Percentiles rank a stretch among this genome's conserved stretches.
phyloP scores from a whole-genome alignment of 2,113 vertebrate genomes.

The Laterallus jamaicensis region DNA sequence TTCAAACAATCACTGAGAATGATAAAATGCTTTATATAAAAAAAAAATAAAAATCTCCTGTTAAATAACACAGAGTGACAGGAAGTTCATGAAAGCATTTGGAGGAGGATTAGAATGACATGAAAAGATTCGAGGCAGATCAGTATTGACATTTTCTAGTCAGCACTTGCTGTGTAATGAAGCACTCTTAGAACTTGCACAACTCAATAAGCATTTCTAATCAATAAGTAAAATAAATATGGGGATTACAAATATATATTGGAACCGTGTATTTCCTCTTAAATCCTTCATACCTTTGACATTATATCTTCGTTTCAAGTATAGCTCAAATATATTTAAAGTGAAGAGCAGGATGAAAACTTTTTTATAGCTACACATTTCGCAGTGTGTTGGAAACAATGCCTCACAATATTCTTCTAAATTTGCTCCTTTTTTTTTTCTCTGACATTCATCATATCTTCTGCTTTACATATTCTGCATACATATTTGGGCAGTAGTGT shows the following conservation, averaged over 20 bases:
- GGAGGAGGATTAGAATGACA: constrained; percentile 32
- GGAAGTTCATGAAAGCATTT: constrained; percentile 22
- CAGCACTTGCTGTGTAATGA: neutral
- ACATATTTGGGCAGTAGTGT: neutral
- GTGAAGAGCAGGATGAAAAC: neutral
- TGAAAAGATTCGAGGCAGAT: constrained; percentile 3
- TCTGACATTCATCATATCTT: neutral
- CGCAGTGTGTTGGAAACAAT: neutral
- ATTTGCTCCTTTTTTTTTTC: neutral
- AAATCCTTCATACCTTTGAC: constrained; percentile 11
- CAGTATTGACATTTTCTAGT: constrained; percentile 36
- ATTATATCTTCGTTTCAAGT: neutral
- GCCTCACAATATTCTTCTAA: neutral
- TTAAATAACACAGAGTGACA: constrained; percentile 30
- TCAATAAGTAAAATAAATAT: constrained; percentile 44
- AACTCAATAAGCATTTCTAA: constrained; percentile 31
- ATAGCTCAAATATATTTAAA: neutral
- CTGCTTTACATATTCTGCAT: neutral
- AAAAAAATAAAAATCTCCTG: neutral
- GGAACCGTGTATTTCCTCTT: neutral
- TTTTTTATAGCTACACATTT: neutral
- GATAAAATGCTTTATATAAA: constrained; percentile 4
- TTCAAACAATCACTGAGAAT: neutral
- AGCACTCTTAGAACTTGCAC: neutral
- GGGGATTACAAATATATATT: neutral